phyloP scores from a whole-genome alignment of 2,113 vertebrate species.

The Benitochromis conjunctus region DNA sequence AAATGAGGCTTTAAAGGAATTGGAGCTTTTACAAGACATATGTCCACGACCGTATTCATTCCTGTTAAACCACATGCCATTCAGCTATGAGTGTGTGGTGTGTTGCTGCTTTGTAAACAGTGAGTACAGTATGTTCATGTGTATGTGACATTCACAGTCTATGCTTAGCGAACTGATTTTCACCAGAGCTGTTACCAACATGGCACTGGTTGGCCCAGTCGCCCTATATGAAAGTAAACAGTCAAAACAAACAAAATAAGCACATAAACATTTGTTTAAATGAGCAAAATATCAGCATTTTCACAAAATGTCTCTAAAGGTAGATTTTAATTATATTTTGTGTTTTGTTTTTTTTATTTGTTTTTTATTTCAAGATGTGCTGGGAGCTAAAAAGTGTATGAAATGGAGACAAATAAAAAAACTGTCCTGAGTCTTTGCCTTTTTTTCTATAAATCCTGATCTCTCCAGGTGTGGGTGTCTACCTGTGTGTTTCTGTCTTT shows the following conservation, averaged over 20 bases:
- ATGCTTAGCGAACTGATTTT: background rate
- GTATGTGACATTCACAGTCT: background rate
- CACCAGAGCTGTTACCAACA: background rate
- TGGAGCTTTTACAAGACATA: constrained; percentile 37
- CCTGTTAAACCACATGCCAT: background rate
- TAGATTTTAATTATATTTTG: background rate
- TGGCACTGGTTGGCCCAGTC: background rate
- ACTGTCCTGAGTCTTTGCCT: background rate
- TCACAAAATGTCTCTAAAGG: background rate
- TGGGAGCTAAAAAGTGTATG: background rate
- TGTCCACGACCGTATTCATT: background rate
- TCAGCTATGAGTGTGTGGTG: background rate
- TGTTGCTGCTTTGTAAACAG: background rate
- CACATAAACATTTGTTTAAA: background rate
- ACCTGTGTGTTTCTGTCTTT: background rate
- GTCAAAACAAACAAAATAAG: background rate
- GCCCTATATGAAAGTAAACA: background rate
- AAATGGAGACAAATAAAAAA: background rate
- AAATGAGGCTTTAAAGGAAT: constrained; percentile 50
- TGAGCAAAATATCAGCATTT: background rate
- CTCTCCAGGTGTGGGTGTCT: background rate
- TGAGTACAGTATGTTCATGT: background rate
- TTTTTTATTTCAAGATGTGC: background rate
- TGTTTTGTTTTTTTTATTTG: background rate
- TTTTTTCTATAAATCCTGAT: background rate